phyloP scores from a whole-genome alignment of 1,140 invertebrate genomes.

The Pseudomyrmex gracilis region DNA sequence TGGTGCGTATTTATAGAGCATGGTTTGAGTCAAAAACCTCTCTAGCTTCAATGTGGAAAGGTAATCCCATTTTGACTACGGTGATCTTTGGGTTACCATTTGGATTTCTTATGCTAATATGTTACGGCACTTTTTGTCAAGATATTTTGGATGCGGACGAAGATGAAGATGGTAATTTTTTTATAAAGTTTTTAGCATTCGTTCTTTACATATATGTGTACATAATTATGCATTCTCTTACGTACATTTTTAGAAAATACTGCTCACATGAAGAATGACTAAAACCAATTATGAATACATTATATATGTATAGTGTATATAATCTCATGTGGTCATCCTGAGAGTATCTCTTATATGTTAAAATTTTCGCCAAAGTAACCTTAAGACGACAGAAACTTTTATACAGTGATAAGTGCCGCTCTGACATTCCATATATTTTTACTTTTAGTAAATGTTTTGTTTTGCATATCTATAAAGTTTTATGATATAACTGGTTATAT shows the following conservation, averaged over 20 bases:
- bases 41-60: conserved; percentile 94
- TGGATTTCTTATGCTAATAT: conserved; percentile 96
- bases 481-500: conserved; percentile 2
- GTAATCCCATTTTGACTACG: conserved; percentile 95
- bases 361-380: conserved; percentile 39
- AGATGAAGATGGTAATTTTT: conserved; percentile 87
- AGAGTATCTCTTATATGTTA: conserved; percentile 6
- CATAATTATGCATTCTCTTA: conserved; percentile 48
- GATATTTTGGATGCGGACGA: conserved; percentile 97
- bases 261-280: conserved; percentile 83
- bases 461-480: conserved; percentile 3
- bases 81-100: conserved; percentile 95
- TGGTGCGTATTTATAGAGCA: conserved; percentile 90
- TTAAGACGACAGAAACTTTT: conserved; percentile 39
- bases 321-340: conserved; percentile 28
- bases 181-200: neutral
- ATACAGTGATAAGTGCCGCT: conserved; percentile 1
- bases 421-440: conserved; percentile 32
- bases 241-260: conserved; percentile 72
- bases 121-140: conserved; percentile 96
- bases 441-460: neutral
- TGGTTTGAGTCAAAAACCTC: conserved; percentile 92
- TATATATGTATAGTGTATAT: conserved; percentile 44
- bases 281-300: conserved; percentile 60
- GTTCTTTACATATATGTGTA: conserved; percentile 16